Evolutionary conservation across 2,797 vertebrate species (phyloP).

Genomic region (Melanotaenia parkinsoni): DNA sequence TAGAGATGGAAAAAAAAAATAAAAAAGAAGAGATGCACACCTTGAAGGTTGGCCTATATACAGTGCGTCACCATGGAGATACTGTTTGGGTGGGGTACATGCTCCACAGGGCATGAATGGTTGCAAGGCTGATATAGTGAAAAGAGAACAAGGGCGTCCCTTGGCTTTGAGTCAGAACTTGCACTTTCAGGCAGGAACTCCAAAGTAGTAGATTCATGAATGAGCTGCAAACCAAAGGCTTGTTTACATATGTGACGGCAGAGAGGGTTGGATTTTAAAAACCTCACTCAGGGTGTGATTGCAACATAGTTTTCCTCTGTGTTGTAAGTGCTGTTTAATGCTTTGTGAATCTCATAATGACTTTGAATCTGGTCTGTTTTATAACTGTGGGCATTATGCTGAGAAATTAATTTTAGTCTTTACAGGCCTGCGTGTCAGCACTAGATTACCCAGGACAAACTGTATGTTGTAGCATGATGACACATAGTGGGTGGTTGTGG

Average conservation of each 20-base stretch:
- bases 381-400: constrained; percentile 5
- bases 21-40: constrained; percentile 63
- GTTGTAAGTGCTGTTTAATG: constrained; percentile 44
- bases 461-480: neutral
- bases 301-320: constrained; percentile 50
- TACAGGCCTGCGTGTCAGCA: neutral
- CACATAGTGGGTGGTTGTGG: neutral
- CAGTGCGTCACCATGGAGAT: constrained; percentile 71
- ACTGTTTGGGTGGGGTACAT: constrained; percentile 75
- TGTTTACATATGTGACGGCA: constrained; percentile 59
- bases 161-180: constrained; percentile 67
- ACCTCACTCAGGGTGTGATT: constrained; percentile 47
- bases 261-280: constrained; percentile 50
- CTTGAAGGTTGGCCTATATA: constrained; percentile 66
- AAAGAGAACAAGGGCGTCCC: constrained; percentile 60
- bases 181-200: constrained; percentile 59
- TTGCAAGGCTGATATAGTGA: constrained; percentile 49
- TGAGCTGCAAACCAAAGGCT: constrained; percentile 58
- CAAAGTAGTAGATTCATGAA: constrained; percentile 69
- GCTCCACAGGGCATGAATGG: constrained; percentile 70
- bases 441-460: neutral
- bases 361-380: constrained; percentile 28
- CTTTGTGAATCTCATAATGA: constrained; percentile 30
- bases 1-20: constrained; percentile 38
- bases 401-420: constrained; percentile 1